Evolutionary conservation across 2,888 invertebrate genomes (phyloP).

Genomic region (Orchesella flavescens): DNA sequence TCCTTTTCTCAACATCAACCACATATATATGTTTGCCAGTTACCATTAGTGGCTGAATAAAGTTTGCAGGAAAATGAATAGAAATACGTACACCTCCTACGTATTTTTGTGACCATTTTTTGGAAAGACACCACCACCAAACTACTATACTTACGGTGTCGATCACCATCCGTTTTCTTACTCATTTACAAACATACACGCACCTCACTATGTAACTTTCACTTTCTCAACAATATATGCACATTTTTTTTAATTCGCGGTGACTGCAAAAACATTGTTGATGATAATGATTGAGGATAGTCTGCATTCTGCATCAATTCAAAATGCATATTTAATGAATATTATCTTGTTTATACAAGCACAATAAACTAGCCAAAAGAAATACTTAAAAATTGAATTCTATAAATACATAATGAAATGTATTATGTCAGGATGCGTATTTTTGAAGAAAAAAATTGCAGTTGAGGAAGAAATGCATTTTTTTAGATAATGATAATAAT

Average conservation of each 20-base stretch:
- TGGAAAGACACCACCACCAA: slow-evolving; percentile 32
- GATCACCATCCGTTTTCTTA: slow-evolving; percentile 26
- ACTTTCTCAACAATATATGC: slow-evolving; percentile 58
- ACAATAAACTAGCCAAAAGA: background rate
- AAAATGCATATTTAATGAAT: slow-evolving; percentile 33
- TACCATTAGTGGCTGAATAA: background rate
- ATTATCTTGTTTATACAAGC: background rate
- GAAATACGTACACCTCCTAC: background rate
- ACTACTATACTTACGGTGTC: slow-evolving; percentile 33
- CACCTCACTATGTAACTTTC: slow-evolving; percentile 40
- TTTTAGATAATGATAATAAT: background rate
- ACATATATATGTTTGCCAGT: background rate
- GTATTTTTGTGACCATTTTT: background rate
- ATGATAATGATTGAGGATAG: slow-evolving; percentile 31
- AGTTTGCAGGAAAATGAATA: slow-evolving; percentile 4
- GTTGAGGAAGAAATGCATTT: slow-evolving; percentile 36
- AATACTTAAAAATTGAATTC: slow-evolving; percentile 1
- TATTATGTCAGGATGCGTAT: slow-evolving; percentile 37
- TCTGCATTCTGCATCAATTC: slow-evolving; percentile 16
- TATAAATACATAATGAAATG: slow-evolving; percentile 26
- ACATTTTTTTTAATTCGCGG: slow-evolving; percentile 46
- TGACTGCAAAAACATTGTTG: slow-evolving; percentile 36
- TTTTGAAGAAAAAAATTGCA: slow-evolving; percentile 28
- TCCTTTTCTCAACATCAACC: background rate
- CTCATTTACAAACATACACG: background rate